Percentiles rank a stretch among this genome's conserved stretches.
These are phyloP conservation scores for Plotosus lineatus DNA, from an alignment of 2,113 vertebrate species.

Conservation along the genomic window DNA sequence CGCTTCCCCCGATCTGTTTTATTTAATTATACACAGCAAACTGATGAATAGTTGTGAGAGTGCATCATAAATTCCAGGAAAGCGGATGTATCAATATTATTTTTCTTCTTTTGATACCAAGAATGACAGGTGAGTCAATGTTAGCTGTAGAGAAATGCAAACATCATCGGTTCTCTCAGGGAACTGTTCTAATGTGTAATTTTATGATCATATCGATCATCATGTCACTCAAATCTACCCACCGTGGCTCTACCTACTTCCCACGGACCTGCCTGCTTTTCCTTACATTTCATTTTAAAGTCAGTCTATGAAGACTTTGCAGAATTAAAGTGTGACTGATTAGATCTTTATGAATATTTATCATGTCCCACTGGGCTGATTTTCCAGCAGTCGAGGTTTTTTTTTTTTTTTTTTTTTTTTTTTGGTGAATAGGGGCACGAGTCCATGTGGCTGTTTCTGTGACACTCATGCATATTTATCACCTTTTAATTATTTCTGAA, in stretches of 20 bases:
- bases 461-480: slow-evolving; percentile 48
- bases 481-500: slow-evolving; percentile 38
- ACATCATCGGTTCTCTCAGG: background rate
- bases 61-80: background rate
- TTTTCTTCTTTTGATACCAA: background rate
- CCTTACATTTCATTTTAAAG: background rate
- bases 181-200: background rate
- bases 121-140: background rate
- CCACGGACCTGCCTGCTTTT: background rate
- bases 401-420: background rate
- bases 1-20: no score
- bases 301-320: background rate
- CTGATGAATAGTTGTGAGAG: background rate
- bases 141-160: background rate
- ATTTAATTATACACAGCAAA: background rate
- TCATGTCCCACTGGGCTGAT: background rate
- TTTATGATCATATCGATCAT: background rate
- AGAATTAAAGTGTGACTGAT: slow-evolving; percentile 1
- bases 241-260: background rate
- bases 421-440: background rate
- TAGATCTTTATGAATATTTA: slow-evolving; percentile 20
- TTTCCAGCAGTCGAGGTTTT: background rate
- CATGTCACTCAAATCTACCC: background rate
- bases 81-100: no score
- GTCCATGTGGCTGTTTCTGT: slow-evolving; percentile 6